A percentile compares a stretch with the other conserved stretches of the same genome.
Evolutionary conservation across 2,113 vertebrate species (phyloP).

Genomic region (Paedocypris sp.): DNA sequence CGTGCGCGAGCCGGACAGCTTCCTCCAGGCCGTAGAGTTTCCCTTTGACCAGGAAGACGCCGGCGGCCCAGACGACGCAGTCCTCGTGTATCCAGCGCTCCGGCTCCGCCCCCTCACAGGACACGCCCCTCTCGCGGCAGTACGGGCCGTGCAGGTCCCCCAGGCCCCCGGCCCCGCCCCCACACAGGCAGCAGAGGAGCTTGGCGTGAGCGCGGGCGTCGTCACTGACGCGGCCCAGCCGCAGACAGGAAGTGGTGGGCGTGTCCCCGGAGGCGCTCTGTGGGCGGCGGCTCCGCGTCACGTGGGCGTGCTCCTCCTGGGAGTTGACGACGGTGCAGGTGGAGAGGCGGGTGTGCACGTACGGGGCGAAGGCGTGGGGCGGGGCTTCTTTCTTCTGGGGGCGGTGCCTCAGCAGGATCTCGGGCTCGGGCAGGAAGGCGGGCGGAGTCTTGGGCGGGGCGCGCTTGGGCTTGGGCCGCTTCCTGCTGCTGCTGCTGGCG

Average conservation of each 20-base stretch:
- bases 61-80: conserved; percentile 60
- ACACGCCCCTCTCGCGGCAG: neutral
- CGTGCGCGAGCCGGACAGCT: conserved; percentile 47
- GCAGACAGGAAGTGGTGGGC: conserved; percentile 55
- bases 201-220: conserved; percentile 12
- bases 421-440: too few relatives aligned
- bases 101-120: too few relatives aligned
- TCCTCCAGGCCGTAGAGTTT: conserved; percentile 61
- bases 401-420: conserved; percentile 50
- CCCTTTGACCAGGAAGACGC: conserved; percentile 60
- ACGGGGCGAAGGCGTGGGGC: conserved; percentile 46
- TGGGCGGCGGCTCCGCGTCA: conserved; percentile 1
- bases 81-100: conserved; percentile 67
- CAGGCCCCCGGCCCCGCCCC: conserved; percentile 51
- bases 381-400: conserved; percentile 41
- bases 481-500: neutral
- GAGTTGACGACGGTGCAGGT: conserved; percentile 57
- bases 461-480: neutral
- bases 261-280: conserved; percentile 34
- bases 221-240: conserved; percentile 39
- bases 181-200: conserved; percentile 56
- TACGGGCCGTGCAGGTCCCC: conserved; percentile 70
- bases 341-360: conserved; percentile 47
- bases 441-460: neutral
- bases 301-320: conserved; percentile 45